Evolutionary conservation across 2,113 vertebrate species (phyloP).

Genomic region (Vidua chalybeata): DNA sequence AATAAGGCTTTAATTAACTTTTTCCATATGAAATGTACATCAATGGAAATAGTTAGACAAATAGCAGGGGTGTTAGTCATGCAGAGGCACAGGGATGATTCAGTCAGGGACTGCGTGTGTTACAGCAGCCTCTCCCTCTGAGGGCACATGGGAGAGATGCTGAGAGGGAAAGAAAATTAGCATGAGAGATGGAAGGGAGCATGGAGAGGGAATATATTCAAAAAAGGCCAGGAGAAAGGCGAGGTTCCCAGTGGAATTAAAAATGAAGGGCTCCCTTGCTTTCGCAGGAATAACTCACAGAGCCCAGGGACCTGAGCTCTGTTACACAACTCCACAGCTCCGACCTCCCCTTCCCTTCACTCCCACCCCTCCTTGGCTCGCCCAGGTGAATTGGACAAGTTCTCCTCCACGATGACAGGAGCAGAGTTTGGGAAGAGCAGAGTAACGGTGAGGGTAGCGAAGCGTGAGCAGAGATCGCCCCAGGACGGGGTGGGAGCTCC

Average conservation of each 20-base stretch:
- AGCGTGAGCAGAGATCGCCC: background rate
- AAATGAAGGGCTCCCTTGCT: background rate
- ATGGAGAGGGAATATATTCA: background rate
- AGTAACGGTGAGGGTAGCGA: background rate
- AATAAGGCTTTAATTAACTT: conserved; percentile 68
- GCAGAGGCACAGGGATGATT: conserved; percentile 37
- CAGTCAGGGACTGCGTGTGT: background rate
- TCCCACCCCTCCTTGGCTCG: background rate
- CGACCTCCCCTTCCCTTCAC: fast-evolving
- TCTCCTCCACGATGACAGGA: fast-evolving
- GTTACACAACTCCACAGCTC: background rate
- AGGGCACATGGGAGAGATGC: conserved; percentile 4
- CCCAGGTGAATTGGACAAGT: background rate
- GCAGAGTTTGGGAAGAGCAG: background rate
- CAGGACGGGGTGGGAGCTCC: conserved; percentile 41
- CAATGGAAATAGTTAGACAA: conserved; percentile 43
- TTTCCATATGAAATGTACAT: conserved; percentile 54
- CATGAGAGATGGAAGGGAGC: background rate
- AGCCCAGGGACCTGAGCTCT: background rate
- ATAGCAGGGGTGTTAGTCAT: conserved; percentile 40
- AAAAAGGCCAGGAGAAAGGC: background rate
- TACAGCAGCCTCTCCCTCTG: background rate
- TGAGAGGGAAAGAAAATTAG: conserved; percentile 34
- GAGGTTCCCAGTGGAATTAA: background rate
- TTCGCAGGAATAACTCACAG: background rate